phyloP scores from a whole-genome alignment of 2,113 vertebrate genomes.

The Eulacestoma nigropectus region DNA sequence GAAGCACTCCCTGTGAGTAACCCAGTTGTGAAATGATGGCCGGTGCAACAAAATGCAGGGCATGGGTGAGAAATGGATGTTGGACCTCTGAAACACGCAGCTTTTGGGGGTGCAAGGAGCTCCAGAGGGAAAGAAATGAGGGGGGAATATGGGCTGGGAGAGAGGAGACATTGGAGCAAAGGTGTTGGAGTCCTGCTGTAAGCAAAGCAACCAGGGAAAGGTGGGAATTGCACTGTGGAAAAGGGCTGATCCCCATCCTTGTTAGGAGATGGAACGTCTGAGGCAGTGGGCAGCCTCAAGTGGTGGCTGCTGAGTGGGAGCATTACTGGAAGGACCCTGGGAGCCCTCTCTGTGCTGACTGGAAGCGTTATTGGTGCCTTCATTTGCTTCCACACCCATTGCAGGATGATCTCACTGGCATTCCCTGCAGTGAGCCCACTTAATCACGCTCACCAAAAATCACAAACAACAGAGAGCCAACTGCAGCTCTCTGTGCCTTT shows the following conservation, averaged over 20 bases:
- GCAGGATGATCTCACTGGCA: conserved; percentile 47
- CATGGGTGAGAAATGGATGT: neutral
- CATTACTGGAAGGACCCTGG: conserved; percentile 35
- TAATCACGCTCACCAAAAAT: neutral
- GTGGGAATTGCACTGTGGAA: neutral
- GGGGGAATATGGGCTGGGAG: neutral
- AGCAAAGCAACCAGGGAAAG: neutral
- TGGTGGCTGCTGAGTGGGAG: neutral
- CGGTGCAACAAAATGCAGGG: neutral
- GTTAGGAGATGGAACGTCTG: neutral
- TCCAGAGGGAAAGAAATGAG: neutral
- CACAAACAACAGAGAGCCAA: neutral
- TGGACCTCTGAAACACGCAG: neutral
- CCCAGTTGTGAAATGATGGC: neutral
- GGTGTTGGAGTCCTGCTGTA: neutral
- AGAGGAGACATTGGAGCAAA: neutral
- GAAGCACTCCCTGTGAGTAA: neutral
- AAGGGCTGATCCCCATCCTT: neutral
- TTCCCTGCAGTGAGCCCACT: conserved; percentile 39
- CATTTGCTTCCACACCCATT: neutral
- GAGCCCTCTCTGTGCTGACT: conserved; percentile 33
- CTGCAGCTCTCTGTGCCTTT: neutral
- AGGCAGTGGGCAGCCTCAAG: neutral
- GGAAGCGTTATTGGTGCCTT: conserved; percentile 10
- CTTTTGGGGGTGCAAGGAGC: neutral